A percentile compares a stretch with the other conserved stretches of the same genome.
phyloP scores from a whole-genome alignment of 2,888 invertebrate species.

The Diachrysia chrysitis region DNA sequence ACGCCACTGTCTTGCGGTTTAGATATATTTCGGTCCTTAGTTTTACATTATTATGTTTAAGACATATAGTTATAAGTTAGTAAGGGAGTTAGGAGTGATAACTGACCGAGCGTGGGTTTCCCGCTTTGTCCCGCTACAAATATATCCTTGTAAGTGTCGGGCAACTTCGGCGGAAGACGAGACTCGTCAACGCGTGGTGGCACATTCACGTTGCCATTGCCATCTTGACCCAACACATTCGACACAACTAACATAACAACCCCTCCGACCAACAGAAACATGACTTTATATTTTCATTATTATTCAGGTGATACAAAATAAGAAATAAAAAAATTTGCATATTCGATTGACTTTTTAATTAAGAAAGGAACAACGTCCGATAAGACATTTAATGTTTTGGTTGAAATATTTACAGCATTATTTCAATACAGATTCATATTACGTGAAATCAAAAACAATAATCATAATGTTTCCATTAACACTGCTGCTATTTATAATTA shows the following conservation, averaged over 20 bases:
- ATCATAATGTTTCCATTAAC: slow-evolving; percentile 9
- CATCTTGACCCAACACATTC: slow-evolving; percentile 23
- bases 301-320: slow-evolving; percentile 6
- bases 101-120: slow-evolving; percentile 66
- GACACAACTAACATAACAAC: slow-evolving; percentile 31
- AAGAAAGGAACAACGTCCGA: slow-evolving; percentile 29
- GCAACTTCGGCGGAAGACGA: slow-evolving; percentile 19
- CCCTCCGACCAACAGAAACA: slow-evolving; percentile 39
- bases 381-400: slow-evolving; percentile 40
- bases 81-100: neutral
- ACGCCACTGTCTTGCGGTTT: neutral
- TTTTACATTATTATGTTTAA: neutral
- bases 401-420: slow-evolving; percentile 33
- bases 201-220: too few species aligned
- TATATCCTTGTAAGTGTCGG: slow-evolving; percentile 62
- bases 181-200: neutral
- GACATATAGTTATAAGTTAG: neutral
- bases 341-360: slow-evolving; percentile 54
- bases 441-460: slow-evolving; percentile 21
- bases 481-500: slow-evolving; percentile 6
- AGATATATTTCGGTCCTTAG: neutral
- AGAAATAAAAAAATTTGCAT: slow-evolving; percentile 27
- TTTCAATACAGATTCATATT: slow-evolving; percentile 6
- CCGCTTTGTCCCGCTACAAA: slow-evolving; percentile 61
- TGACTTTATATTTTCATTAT: slow-evolving; percentile 37